A percentile compares a stretch with the other conserved stretches of the same genome.
Conservation (phyloP, 2,797 vertebrate species). For the Capromys pilorides region DNA sequence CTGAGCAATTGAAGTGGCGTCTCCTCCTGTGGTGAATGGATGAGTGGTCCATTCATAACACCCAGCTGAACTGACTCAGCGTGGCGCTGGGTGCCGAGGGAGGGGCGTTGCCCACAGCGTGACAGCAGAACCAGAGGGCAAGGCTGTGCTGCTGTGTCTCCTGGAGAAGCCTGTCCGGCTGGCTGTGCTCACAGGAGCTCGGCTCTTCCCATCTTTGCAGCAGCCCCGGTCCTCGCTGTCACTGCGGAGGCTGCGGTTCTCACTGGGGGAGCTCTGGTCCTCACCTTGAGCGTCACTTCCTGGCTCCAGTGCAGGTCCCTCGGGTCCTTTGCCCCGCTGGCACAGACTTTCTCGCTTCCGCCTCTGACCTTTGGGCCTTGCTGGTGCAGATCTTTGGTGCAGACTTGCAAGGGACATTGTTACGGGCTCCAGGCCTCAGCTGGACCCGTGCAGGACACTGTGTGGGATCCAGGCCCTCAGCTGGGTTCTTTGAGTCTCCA, state of each 20-base stretch:
- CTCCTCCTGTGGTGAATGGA: neutral
- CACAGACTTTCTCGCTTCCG: neutral
- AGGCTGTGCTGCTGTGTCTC: neutral
- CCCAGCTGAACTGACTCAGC: neutral
- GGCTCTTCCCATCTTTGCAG: neutral
- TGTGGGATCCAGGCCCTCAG: neutral
- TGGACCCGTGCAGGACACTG: neutral
- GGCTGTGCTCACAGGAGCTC: neutral
- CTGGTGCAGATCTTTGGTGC: neutral
- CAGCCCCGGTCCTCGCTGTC: neutral
- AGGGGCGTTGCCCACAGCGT: neutral
- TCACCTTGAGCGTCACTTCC: neutral
- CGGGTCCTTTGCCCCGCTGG: neutral
- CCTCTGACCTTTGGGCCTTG: neutral
- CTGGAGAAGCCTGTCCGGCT: too few species aligned
- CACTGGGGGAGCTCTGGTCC: neutral
- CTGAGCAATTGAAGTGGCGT: fast-evolving
- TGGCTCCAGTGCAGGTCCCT: neutral
- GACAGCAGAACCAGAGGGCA: neutral
- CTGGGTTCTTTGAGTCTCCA: neutral
- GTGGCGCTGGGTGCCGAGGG: neutral
- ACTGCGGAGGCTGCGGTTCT: neutral
- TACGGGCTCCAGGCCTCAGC: neutral
- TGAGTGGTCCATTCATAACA: neutral
- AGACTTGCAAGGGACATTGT: neutral